phyloP scores from a whole-genome alignment of 2,113 vertebrate species.

The Barbus barbus region DNA sequence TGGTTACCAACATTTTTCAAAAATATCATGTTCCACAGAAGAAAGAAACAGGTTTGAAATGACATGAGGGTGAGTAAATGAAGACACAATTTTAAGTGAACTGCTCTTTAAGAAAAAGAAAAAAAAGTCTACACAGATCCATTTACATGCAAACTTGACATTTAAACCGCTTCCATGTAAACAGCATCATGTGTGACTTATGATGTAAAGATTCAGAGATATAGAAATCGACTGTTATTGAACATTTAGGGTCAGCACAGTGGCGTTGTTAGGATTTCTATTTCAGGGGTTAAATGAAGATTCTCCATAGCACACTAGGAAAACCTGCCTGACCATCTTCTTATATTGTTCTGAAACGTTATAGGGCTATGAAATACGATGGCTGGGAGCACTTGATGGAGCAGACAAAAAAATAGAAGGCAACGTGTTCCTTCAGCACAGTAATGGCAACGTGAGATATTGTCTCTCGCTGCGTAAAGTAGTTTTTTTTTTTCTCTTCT shows the following conservation, averaged over 20 bases:
- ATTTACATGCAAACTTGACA: neutral
- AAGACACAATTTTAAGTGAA: too few species aligned
- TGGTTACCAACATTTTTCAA: too few species aligned
- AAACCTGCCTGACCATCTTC: neutral
- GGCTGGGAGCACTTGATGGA: neutral
- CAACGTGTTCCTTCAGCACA: slow-evolving; percentile 26
- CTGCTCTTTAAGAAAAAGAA: too few species aligned
- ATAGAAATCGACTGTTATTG: neutral
- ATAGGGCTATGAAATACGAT: neutral
- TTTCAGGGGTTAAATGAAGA: neutral
- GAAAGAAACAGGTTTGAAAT: too few species aligned
- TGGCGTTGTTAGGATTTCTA: neutral
- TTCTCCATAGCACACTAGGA: neutral
- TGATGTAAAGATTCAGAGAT: neutral
- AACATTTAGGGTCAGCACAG: neutral
- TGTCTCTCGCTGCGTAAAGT: slow-evolving; percentile 24
- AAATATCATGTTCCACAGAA: too few species aligned
- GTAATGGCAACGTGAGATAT: slow-evolving; percentile 36
- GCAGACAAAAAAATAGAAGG: neutral
- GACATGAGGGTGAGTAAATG: too few species aligned
- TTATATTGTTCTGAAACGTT: slow-evolving; percentile 25
- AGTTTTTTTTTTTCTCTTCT: slow-evolving; percentile 3
- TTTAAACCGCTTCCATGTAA: neutral
- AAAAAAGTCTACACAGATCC: too few species aligned
- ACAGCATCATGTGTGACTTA: neutral